Percentiles rank a stretch among this genome's conserved stretches.
phyloP scores from a whole-genome alignment of 2,113 vertebrate species.

The Phyllostomus discolor region DNA sequence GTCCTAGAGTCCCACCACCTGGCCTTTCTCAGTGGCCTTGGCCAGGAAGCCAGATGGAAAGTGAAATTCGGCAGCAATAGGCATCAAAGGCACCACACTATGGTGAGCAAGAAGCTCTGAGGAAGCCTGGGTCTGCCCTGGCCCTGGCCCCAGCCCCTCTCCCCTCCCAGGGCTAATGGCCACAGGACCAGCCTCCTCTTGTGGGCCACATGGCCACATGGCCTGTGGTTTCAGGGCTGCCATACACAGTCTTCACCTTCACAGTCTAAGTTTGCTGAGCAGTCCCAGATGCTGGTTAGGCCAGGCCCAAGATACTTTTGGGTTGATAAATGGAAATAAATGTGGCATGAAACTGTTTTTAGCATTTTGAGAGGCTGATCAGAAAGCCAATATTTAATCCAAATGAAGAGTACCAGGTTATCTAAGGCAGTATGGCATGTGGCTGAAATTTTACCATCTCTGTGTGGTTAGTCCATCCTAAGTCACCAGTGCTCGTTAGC shows the following conservation, averaged over 20 bases:
- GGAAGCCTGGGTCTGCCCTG: constrained; percentile 60
- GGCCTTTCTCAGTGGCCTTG: constrained; percentile 83
- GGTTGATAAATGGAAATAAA: not conserved
- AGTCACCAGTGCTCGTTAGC: not conserved
- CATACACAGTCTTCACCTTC: not conserved
- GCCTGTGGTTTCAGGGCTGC: not conserved
- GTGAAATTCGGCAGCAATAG: constrained; percentile 82
- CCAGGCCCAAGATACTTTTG: not conserved
- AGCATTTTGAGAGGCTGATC: not conserved
- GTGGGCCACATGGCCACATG: not conserved
- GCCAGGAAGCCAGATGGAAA: constrained; percentile 86
- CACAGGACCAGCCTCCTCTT: not conserved
- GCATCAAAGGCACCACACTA: constrained; percentile 59
- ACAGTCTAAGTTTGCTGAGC: not conserved
- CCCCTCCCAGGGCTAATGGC: constrained; percentile 59
- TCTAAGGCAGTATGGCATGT: not conserved
- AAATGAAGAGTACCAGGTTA: not conserved
- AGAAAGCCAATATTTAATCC: not conserved
- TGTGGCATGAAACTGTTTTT: not conserved
- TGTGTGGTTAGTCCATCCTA: not conserved
- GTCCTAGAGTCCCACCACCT: constrained; percentile 89
- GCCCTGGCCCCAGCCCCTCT: not conserved
- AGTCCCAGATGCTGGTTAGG: not conserved
- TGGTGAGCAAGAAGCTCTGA: constrained; percentile 27
- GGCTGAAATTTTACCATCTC: not conserved